Conservation (phyloP, 1,140 invertebrate species). For the Aporrectodea caliginosa region DNA sequence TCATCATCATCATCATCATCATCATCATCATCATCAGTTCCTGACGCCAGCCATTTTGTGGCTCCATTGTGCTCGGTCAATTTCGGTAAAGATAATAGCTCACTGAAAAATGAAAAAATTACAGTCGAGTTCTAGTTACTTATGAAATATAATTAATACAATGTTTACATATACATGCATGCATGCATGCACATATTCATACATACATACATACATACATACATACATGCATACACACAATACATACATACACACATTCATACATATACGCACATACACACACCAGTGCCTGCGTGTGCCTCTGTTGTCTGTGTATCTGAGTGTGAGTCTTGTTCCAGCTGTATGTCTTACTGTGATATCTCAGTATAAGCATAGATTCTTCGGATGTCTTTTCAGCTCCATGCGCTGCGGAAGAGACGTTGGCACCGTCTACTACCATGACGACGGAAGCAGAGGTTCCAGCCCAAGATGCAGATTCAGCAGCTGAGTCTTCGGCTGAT, state of each 20-base stretch:
- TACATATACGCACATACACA: background rate
- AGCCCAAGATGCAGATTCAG: background rate
- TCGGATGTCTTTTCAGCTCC: too few relatives aligned
- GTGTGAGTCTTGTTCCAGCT: too few relatives aligned
- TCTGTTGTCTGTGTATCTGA: too few relatives aligned
- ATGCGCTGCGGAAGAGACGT: background rate
- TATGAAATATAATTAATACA: too few relatives aligned
- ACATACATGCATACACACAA: background rate
- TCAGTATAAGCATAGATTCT: background rate
- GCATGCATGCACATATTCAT: background rate
- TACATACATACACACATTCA: background rate
- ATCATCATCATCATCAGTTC: background rate
- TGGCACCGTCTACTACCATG: too few relatives aligned
- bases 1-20: background rate
- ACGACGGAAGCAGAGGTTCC: background rate
- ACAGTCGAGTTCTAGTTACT: background rate
- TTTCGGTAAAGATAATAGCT: background rate
- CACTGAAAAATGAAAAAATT: background rate
- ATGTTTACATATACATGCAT: background rate
- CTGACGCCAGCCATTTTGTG: background rate
- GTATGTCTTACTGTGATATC: too few relatives aligned
- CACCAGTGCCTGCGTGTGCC: background rate
- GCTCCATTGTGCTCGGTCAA: background rate
- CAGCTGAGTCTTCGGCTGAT: background rate
- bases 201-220: background rate